phyloP scores from a whole-genome alignment of 2,888 invertebrate species.

The Acronicta leporina region DNA sequence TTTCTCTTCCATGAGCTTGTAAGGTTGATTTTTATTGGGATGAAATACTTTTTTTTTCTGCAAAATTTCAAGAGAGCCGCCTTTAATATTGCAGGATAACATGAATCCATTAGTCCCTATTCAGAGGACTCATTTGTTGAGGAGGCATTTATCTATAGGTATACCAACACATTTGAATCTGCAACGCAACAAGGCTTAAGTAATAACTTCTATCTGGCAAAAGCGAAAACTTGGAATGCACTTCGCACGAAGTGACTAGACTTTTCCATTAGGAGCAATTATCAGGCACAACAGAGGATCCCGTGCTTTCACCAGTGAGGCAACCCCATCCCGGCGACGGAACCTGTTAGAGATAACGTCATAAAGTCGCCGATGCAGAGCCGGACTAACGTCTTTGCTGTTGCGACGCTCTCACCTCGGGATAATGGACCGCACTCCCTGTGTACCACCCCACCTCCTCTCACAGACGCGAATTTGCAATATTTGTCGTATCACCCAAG shows the following conservation, averaged over 20 bases:
- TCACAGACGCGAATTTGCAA: conserved; percentile 53
- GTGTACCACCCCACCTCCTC: conserved; percentile 39
- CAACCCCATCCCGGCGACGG: conserved; percentile 75
- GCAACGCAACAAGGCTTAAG: conserved; percentile 73
- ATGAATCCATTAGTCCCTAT: conserved; percentile 46
- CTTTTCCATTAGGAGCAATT: conserved; percentile 89
- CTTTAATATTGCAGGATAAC: conserved; percentile 26
- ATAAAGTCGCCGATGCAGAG: conserved; percentile 87
- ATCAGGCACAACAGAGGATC: conserved; percentile 85
- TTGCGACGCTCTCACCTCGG: conserved; percentile 80
- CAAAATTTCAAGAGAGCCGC: conserved; percentile 10
- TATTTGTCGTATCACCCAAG: conserved; percentile 45
- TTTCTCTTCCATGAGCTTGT: conserved; percentile 37
- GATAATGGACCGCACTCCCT: conserved; percentile 81
- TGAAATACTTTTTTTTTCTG: conserved; percentile 22
- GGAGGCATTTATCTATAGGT: conserved; percentile 53
- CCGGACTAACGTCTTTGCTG: conserved; percentile 87
- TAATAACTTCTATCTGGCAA: conserved; percentile 84
- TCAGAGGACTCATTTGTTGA: conserved; percentile 42
- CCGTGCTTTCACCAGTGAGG: conserved; percentile 77
- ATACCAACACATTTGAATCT: conserved; percentile 64
- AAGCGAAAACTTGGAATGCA: conserved; percentile 87
- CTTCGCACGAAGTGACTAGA: conserved; percentile 86
- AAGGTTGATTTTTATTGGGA: conserved; percentile 23
- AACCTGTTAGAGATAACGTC: conserved; percentile 89